These are phyloP conservation scores for Galaxias olidus DNA, from an alignment of 2,797 vertebrate species.

Conservation along the genomic window DNA sequence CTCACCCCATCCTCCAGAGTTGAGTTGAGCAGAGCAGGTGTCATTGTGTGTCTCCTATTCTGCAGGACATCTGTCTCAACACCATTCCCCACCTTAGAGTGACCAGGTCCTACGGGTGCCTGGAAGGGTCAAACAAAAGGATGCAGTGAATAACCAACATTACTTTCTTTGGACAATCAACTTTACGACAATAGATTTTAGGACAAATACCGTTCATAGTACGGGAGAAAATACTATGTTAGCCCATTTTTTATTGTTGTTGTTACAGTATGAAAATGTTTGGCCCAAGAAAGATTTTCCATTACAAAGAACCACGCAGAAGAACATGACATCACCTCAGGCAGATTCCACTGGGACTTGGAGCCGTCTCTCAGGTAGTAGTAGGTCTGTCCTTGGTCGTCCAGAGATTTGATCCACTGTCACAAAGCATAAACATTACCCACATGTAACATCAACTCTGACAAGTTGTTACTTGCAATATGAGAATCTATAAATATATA, in stretches of 20 bases:
- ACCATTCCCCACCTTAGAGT: conserved; percentile 64
- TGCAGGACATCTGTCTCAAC: conserved; percentile 59
- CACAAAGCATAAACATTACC: conserved; percentile 21
- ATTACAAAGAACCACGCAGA: too few relatives aligned
- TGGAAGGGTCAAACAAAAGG: conserved; percentile 32
- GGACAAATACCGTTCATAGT: too few relatives aligned
- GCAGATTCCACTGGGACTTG: conserved; percentile 80
- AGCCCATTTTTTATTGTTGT: too few relatives aligned
- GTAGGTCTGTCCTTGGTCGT: conserved; percentile 80
- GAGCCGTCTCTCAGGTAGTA: conserved; percentile 81
- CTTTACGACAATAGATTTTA: too few relatives aligned
- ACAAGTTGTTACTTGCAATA: background rate
- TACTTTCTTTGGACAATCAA: background rate
- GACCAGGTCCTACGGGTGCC: conserved; percentile 47
- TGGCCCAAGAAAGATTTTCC: background rate
- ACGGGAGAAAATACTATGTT: too few relatives aligned
- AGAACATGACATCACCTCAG: too few relatives aligned
- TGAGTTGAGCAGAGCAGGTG: conserved; percentile 50
- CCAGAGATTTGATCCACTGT: conserved; percentile 86
- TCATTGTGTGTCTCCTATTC: conserved; percentile 75
- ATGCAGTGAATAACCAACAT: background rate
- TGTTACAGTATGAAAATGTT: too few relatives aligned
- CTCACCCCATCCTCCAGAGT: conserved; percentile 70
- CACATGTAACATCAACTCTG: background rate
- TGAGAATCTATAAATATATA: too few relatives aligned